These are phyloP conservation scores for Bombylius major DNA, from an alignment of 2,888 invertebrate species.

Conservation along the genomic window DNA sequence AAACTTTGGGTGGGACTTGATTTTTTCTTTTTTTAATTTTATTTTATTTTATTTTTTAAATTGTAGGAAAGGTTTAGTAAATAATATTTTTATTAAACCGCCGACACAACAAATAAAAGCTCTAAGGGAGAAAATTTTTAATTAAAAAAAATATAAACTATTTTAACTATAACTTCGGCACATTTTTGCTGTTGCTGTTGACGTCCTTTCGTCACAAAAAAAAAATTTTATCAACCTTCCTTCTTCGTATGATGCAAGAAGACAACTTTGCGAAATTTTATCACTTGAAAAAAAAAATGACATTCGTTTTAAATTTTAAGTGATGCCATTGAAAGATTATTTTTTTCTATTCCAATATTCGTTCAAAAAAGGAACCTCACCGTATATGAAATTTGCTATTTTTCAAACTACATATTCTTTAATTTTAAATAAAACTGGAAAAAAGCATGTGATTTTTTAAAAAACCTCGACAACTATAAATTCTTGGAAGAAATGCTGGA, in stretches of 20 bases:
- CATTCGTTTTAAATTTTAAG: too few species aligned
- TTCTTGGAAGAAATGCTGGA: too few species aligned
- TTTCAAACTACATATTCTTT: too few species aligned
- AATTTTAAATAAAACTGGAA: too few species aligned
- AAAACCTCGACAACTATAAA: too few species aligned
- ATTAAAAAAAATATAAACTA: conserved; percentile 24
- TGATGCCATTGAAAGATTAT: too few species aligned
- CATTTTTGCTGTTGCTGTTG: conserved; percentile 10
- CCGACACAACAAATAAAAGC: conserved; percentile 3
- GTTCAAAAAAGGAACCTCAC: too few species aligned
- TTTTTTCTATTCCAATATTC: too few species aligned
- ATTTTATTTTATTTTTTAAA: too few species aligned
- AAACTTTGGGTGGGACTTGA: not conserved
- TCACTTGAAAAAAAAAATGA: not conserved
- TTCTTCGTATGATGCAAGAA: not conserved
- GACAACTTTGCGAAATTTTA: not conserved
- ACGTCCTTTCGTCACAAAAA: not conserved
- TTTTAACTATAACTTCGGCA: conserved; percentile 9
- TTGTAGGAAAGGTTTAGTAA: not conserved
- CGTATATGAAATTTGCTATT: too few species aligned
- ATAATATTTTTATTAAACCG: not conserved
- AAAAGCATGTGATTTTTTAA: too few species aligned
- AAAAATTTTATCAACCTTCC: not conserved
- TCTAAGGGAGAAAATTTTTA: conserved; percentile 1
- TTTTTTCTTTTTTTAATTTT: too few species aligned